A percentile compares a stretch with the other conserved stretches of the same genome.
Evolutionary conservation across 2,888 invertebrate species (phyloP).

Genomic region (Drosophila acutilabella): DNA sequence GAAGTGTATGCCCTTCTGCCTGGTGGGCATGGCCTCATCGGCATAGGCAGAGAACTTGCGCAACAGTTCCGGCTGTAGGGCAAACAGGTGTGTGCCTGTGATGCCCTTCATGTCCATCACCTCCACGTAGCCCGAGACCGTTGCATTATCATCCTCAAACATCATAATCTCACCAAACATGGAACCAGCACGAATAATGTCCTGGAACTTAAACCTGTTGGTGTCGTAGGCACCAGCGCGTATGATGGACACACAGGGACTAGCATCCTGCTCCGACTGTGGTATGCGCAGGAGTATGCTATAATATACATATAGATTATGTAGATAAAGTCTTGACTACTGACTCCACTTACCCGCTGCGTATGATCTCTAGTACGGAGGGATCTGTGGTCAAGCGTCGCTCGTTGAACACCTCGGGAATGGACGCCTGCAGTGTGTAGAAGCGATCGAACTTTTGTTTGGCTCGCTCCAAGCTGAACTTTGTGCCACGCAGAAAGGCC

Average conservation of each 20-base stretch:
- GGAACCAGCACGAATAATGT: conserved; percentile 87
- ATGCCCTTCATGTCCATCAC: conserved; percentile 87
- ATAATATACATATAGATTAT: not conserved
- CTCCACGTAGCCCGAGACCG: conserved; percentile 86
- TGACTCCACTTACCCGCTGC: conserved; percentile 73
- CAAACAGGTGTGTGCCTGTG: conserved; percentile 86
- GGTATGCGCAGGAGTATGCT: conserved; percentile 80
- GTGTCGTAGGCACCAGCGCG: conserved; percentile 86
- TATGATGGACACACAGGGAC: conserved; percentile 86
- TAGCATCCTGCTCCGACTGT: conserved; percentile 83
- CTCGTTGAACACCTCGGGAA: conserved; percentile 87
- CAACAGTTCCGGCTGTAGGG: conserved; percentile 87
- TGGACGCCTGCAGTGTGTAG: conserved; percentile 86
- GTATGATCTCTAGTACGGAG: conserved; percentile 76
- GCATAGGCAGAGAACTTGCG: conserved; percentile 87
- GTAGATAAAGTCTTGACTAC: not conserved
- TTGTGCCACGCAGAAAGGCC: conserved; percentile 86
- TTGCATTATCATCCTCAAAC: conserved; percentile 88
- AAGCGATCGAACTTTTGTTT: conserved; percentile 87
- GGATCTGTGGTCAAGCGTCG: conserved; percentile 78
- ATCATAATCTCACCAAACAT: conserved; percentile 88
- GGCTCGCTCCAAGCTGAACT: conserved; percentile 86
- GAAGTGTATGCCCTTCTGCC: conserved; percentile 88
- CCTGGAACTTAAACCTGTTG: conserved; percentile 85
- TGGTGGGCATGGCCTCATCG: conserved; percentile 88